Evolutionary conservation across 2,888 invertebrate genomes (phyloP).

Genomic region (Andrena fulva): DNA sequence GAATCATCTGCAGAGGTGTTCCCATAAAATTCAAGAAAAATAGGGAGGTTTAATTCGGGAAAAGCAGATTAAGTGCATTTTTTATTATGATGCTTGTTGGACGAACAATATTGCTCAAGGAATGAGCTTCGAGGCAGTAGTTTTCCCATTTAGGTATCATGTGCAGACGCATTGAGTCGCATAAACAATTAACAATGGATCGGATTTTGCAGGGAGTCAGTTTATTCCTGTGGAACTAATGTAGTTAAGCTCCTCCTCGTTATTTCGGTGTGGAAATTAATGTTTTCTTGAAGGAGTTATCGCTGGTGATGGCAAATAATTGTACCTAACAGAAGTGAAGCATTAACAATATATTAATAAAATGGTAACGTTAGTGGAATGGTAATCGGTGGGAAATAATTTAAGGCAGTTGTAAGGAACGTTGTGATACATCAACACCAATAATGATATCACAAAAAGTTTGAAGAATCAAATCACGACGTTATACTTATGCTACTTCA

Average conservation of each 20-base stretch:
- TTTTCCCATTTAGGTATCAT: too few species aligned
- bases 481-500: too few species aligned
- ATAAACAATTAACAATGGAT: conserved; percentile 3
- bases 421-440: too few species aligned
- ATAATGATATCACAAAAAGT: too few species aligned
- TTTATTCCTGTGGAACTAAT: not conserved
- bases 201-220: not conserved
- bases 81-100: not conserved
- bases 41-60: not conserved
- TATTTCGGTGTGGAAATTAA: not conserved
- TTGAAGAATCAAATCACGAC: too few species aligned
- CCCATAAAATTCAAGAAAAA: not conserved
- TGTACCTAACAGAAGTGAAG: too few species aligned
- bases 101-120: not conserved
- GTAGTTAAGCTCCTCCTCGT: not conserved
- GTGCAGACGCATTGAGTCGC: not conserved
- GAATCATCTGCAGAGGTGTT: conserved; percentile 2
- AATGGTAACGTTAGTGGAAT: too few species aligned
- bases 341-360: too few species aligned
- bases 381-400: too few species aligned
- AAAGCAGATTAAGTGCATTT: not conserved
- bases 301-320: too few species aligned
- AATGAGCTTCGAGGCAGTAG: too few species aligned
- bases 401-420: too few species aligned
- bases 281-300: not conserved